Conservation (phyloP, 2,888 invertebrate species). For the Nymphalis c-album region DNA sequence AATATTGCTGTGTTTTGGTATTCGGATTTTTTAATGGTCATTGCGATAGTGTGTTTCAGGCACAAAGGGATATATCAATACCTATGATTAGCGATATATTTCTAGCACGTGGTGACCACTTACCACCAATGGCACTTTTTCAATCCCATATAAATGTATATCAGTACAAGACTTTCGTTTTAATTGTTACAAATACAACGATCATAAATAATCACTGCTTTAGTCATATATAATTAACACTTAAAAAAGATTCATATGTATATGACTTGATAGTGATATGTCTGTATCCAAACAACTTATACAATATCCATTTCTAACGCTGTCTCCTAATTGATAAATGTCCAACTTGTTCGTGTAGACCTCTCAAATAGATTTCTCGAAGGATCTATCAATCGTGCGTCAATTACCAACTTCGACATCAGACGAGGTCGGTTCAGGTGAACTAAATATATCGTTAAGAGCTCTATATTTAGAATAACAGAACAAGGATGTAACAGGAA, state of each 20-base stretch:
- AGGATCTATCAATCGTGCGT: slow-evolving; percentile 40
- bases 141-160: too few species aligned
- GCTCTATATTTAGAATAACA: neutral
- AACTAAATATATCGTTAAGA: neutral
- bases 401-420: slow-evolving; percentile 35
- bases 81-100: too few species aligned
- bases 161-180: too few species aligned
- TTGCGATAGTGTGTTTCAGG: too few species aligned
- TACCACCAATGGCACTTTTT: too few species aligned
- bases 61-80: too few species aligned
- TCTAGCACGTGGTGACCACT: too few species aligned
- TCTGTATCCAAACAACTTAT: neutral
- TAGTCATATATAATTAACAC: too few species aligned
- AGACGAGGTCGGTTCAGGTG: slow-evolving; percentile 7
- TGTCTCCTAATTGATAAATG: slow-evolving; percentile 25
- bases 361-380: slow-evolving; percentile 36
- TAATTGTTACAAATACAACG: too few species aligned
- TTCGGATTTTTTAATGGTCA: too few species aligned
- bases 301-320: slow-evolving; percentile 4
- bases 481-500: neutral
- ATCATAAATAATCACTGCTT: too few species aligned
- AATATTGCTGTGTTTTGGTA: too few species aligned
- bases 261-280: neutral
- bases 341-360: slow-evolving; percentile 11
- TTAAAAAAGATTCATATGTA: neutral